phyloP scores from a whole-genome alignment of 2,797 vertebrate genomes.

The Peromyscus attwateri region DNA sequence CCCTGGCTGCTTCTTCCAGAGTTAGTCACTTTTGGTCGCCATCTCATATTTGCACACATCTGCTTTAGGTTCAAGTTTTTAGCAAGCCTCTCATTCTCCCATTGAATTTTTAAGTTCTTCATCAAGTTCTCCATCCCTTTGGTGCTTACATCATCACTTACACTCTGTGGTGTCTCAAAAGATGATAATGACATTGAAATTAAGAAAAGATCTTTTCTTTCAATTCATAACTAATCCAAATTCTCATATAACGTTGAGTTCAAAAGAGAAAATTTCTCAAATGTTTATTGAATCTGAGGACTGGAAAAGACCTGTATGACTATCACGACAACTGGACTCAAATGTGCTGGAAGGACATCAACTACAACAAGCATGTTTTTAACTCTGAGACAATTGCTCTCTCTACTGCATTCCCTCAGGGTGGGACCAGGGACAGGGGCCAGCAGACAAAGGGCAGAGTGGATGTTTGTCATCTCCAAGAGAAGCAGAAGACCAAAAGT shows the following conservation, averaged over 20 bases:
- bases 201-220: conserved; percentile 19
- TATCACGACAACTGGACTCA: background rate
- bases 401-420: background rate
- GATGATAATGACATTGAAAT: background rate
- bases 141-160: background rate
- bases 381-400: background rate
- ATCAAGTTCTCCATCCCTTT: background rate
- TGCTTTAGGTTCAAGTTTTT: background rate
- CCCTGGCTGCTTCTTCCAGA: background rate
- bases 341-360: background rate
- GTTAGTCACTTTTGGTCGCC: background rate
- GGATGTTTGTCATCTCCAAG: background rate
- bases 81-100: background rate
- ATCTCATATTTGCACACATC: background rate
- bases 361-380: background rate
- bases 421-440: background rate
- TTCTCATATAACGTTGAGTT: background rate
- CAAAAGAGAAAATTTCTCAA: background rate
- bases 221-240: background rate
- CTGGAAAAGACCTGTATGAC: background rate
- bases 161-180: background rate
- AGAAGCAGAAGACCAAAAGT: background rate
- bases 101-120: background rate
- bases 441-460: background rate
- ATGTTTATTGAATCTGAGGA: background rate